Conservation (phyloP, 2,888 invertebrate species). For the Boloria selene region DNA sequence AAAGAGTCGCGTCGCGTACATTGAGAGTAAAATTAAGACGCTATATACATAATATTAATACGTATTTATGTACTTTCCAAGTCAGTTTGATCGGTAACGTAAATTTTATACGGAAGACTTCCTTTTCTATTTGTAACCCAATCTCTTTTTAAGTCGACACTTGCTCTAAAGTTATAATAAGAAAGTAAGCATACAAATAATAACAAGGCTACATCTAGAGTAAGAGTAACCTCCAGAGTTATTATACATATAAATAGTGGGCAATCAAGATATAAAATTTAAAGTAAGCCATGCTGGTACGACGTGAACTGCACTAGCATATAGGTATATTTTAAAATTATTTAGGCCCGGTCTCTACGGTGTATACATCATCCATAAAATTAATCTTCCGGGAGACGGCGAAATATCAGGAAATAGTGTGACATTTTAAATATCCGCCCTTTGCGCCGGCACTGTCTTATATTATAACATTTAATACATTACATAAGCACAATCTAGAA, state of each 20-base stretch:
- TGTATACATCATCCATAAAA: constrained; percentile 51
- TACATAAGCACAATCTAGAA: too few relatives aligned
- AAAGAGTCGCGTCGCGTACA: too few relatives aligned
- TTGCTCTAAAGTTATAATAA: too few relatives aligned
- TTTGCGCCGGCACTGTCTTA: constrained; percentile 44
- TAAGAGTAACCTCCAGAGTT: too few relatives aligned
- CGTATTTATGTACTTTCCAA: neutral
- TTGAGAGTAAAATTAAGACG: neutral
- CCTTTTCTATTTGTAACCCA: too few relatives aligned
- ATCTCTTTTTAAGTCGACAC: too few relatives aligned
- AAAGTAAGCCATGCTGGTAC: neutral
- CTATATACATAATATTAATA: neutral
- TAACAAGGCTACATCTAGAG: too few relatives aligned
- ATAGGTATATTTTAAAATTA: constrained; percentile 7
- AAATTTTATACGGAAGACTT: too few relatives aligned
- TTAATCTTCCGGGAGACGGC: constrained; percentile 54
- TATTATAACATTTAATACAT: constrained; percentile 5
- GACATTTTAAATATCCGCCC: constrained; percentile 69
- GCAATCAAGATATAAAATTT: too few relatives aligned
- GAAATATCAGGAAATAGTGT: constrained; percentile 62
- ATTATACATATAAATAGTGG: too few relatives aligned
- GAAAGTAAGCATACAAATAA: too few relatives aligned
- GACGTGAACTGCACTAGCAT: neutral
- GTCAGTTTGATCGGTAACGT: neutral
- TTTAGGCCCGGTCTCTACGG: constrained; percentile 25